These are phyloP conservation scores for Panulirus ornatus DNA, from an alignment of 1,140 invertebrate species.

Conservation along the genomic window DNA sequence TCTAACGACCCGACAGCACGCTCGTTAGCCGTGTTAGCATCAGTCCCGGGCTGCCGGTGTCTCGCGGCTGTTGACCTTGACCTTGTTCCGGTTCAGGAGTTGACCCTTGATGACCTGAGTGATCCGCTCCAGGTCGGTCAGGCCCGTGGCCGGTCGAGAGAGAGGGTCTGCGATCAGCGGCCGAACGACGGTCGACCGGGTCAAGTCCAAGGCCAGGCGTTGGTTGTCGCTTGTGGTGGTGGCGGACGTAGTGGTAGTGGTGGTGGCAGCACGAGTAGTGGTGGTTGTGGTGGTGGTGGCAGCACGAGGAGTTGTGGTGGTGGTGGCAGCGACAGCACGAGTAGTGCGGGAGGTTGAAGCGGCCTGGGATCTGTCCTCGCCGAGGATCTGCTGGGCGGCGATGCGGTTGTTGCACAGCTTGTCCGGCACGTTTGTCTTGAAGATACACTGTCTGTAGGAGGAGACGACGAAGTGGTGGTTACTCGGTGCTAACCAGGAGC, in stretches of 20 bases:
- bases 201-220: not conserved
- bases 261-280: not conserved
- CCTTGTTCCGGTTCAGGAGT: conserved; percentile 30
- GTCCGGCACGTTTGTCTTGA: conserved; percentile 46
- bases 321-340: not conserved
- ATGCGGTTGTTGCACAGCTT: conserved; percentile 29
- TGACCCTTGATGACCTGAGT: conserved; percentile 56
- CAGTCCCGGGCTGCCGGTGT: no score
- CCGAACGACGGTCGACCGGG: no score
- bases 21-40: no score
- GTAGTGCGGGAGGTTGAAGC: not conserved
- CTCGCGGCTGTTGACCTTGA: not conserved
- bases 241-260: not conserved
- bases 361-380: not conserved
- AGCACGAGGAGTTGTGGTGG: not conserved
- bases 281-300: not conserved
- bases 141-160: not conserved
- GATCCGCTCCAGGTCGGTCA: conserved; percentile 48
- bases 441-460: conserved; percentile 43
- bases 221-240: not conserved
- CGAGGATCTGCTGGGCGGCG: conserved; percentile 23
- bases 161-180: not conserved
- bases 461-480: not conserved
- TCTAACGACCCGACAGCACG: no score
- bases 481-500: not conserved